Conservation (phyloP, 2,888 invertebrate genomes). For the Machimus atricapillus region DNA sequence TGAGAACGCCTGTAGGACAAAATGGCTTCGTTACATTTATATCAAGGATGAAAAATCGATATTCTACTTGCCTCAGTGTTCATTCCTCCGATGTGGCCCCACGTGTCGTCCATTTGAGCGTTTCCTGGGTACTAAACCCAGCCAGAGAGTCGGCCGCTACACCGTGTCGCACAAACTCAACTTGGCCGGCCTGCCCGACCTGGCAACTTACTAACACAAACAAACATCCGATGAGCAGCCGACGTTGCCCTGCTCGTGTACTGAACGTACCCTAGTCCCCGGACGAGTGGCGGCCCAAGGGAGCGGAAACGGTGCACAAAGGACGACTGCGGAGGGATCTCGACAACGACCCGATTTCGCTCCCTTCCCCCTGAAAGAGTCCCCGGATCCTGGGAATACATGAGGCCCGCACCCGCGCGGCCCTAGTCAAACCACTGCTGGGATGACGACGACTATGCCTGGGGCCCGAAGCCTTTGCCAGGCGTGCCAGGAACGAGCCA, state of each 20-base stretch:
- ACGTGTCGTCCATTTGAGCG: neutral
- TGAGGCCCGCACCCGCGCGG: neutral
- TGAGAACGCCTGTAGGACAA: neutral
- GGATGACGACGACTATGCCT: too few species aligned
- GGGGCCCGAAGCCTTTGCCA: neutral
- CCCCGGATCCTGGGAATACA: neutral
- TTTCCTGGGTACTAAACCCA: neutral
- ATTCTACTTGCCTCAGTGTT: neutral
- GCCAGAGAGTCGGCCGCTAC: constrained; percentile 10
- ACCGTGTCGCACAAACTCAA: neutral
- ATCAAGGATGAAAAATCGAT: neutral
- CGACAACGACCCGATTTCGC: neutral
- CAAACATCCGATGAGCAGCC: neutral
- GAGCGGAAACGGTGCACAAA: neutral
- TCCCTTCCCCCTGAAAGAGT: neutral
- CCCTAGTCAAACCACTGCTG: neutral
- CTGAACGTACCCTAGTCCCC: neutral
- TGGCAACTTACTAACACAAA: neutral
- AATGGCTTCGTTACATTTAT: neutral
- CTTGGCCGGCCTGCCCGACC: constrained; percentile 22
- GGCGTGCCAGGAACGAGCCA: neutral
- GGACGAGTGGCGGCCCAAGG: neutral
- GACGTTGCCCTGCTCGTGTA: neutral
- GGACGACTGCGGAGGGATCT: neutral
- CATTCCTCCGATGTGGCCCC: neutral